Base-by-base conservation (phyloP, 2,888 invertebrate genomes). In the Drosophila mayaguana region DNA sequence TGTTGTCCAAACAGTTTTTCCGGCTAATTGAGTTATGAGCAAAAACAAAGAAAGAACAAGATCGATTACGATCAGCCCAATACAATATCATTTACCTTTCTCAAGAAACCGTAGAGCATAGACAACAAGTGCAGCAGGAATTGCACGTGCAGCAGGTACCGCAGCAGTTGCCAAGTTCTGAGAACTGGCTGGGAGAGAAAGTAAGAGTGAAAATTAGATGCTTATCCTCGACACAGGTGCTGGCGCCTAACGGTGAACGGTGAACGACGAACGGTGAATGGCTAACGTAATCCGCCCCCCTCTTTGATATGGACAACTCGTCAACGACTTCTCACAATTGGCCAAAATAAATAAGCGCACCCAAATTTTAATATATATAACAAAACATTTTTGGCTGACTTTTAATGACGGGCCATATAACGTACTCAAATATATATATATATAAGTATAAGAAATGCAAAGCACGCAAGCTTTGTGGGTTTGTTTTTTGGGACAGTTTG, bases 11-110 rank as follows among this genome's bases (percentile, higher is more conserved):
- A 72, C 68, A 62, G 43, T 70, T 71, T 70, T 80, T 50, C 73
- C 53, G 59, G 64, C 57, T 88, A 88, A 81, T 88, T 86, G 89
- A 88, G 89, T 83, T 88, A 86, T 83, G 83, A 75, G 78, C 88
- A 63, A 88, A 82, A 84, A 77, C 79, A 84, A 72, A 48, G 38
- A 22, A 55, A 57, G 25, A 43, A 60, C 57, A 72, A 88, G 88
- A 88, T 88, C 88, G 83, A 83, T 83, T 82, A 88, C 76, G 69
- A 83, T 83, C 88, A 57, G 50, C 9, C 28, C 36, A 68, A 60
- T 53, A 70, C 74, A 61, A 67, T 71, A 77, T 82, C 72, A 72
- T 80, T 82, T 79, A 82, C 83, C 55, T 56, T 81, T 88, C 75
- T 53, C 28, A 20, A 56, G 61, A 80, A 88, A 85, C 60, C 34